These are phyloP conservation scores for Dynastes hyllus DNA, from an alignment of 2,888 invertebrate species.

Conservation along the genomic window DNA sequence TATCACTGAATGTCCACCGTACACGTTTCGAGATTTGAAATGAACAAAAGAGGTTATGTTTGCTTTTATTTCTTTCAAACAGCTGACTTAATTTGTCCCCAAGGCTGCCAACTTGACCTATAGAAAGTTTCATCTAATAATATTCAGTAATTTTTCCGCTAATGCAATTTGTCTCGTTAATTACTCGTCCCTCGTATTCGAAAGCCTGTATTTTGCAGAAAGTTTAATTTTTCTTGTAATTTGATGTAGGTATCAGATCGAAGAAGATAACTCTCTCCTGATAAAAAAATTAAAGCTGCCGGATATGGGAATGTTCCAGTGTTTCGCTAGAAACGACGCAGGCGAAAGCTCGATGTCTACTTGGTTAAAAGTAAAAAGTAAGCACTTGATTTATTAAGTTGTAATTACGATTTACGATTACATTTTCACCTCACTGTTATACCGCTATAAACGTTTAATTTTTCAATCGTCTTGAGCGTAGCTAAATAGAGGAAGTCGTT, in stretches of 20 bases:
- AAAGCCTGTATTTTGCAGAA: background rate
- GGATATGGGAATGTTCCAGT: constrained; percentile 97
- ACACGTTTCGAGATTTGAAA: too few species aligned
- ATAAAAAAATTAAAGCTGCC: constrained; percentile 86
- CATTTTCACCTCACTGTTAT: constrained; percentile 10
- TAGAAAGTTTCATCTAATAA: too few species aligned
- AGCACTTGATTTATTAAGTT: constrained; percentile 68
- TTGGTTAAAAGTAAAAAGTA: constrained; percentile 96
- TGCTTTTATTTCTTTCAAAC: too few species aligned
- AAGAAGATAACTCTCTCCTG: constrained; percentile 87
- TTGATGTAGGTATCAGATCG: constrained; percentile 80
- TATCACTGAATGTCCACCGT: too few species aligned
- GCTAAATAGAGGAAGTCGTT: background rate
- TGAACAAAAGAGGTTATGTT: too few species aligned
- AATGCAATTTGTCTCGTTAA: too few species aligned
- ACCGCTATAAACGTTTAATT: constrained; percentile 15
- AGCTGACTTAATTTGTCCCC: too few species aligned
- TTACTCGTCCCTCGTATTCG: too few species aligned
- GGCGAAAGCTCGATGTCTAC: constrained; percentile 93
- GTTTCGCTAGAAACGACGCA: constrained; percentile 91
- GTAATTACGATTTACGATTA: background rate
- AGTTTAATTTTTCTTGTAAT: background rate
- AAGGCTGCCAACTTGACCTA: too few species aligned
- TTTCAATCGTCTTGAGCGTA: background rate
- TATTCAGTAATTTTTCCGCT: too few species aligned